A percentile compares a stretch with the other conserved stretches of the same genome.
Conservation (phyloP, 2,113 vertebrate genomes). For the Sphaerodactylus townsendi region DNA sequence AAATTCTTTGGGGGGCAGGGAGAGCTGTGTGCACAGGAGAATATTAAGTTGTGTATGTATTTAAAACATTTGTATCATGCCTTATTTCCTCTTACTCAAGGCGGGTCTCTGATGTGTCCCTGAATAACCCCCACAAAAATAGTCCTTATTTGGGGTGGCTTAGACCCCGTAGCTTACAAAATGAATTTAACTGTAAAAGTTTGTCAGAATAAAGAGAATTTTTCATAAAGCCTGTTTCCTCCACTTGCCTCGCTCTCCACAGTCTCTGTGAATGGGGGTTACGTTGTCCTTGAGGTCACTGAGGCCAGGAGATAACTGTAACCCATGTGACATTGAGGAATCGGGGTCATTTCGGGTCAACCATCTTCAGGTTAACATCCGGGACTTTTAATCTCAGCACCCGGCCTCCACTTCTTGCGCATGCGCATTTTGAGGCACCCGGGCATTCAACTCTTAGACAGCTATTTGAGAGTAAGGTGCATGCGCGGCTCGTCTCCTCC, state of each 20-base stretch:
- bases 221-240: not conserved
- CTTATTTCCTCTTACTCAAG: too few relatives aligned
- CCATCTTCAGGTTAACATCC: not conserved
- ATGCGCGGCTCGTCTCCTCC: not conserved
- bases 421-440: not conserved
- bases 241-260: not conserved
- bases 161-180: too few relatives aligned
- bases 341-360: constrained; percentile 12
- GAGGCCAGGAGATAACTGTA: not conserved
- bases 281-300: not conserved
- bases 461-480: rapidly evolving
- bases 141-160: too few relatives aligned
- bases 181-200: too few relatives aligned
- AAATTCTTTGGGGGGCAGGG: not conserved
- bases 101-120: too few relatives aligned
- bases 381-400: not conserved
- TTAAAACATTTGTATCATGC: too few relatives aligned
- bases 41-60: not conserved
- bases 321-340: not conserved
- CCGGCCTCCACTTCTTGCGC: not conserved
- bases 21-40: not conserved
- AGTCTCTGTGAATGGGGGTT: not conserved
- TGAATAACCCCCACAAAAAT: too few relatives aligned
- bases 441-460: too few relatives aligned
- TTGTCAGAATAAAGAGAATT: not conserved